Percentiles rank a stretch among this genome's conserved stretches.
Evolutionary conservation across 2,888 invertebrate genomes (phyloP).

Genomic region (Thysanoteuthis rhombus): DNA sequence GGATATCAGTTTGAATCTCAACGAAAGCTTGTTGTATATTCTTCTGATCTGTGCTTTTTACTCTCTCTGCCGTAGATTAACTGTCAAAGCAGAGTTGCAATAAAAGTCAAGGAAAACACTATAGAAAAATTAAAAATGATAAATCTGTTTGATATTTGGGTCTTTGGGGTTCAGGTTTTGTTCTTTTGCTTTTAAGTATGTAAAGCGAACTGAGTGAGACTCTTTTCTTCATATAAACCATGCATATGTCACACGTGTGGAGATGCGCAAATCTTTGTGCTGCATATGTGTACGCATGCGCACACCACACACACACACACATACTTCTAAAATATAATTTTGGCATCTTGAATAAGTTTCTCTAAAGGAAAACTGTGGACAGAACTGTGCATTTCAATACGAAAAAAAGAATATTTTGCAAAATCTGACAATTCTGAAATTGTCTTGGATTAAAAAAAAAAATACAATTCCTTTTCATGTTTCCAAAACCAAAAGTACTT

Average conservation of each 20-base stretch:
- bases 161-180: not conserved
- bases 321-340: not conserved
- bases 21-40: too few relatives aligned
- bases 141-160: not conserved
- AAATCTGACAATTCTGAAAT: not conserved
- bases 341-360: not conserved
- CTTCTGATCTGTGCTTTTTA: too few relatives aligned
- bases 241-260: not conserved
- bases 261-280: not conserved
- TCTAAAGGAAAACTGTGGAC: slow-evolving; percentile 12
- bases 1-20: too few relatives aligned
- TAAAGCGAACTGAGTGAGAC: not conserved
- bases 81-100: too few relatives aligned
- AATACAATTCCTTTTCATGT: not conserved
- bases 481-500: not conserved
- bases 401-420: not conserved
- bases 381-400: slow-evolving; percentile 12
- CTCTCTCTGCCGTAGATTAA: not conserved
- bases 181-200: not conserved
- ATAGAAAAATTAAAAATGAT: too few relatives aligned
- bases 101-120: too few relatives aligned
- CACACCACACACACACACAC: too few relatives aligned
- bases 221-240: not conserved
- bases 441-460: not conserved
- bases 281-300: too few relatives aligned